Evolutionary conservation across 2,888 invertebrate species (phyloP).

Genomic region (Myopa testacea): DNA sequence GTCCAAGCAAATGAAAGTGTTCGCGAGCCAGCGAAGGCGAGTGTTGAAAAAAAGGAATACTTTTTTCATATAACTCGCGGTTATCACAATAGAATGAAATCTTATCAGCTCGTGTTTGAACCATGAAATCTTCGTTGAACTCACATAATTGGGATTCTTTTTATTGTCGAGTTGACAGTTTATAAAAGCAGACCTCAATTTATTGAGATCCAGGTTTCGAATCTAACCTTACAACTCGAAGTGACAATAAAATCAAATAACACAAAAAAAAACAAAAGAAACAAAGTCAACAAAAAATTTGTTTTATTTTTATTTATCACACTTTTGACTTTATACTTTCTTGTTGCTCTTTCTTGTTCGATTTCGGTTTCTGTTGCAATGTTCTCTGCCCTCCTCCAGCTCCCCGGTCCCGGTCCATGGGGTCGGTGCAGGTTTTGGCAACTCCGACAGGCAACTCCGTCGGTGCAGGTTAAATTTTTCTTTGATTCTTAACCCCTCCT

Average conservation of each 20-base stretch:
- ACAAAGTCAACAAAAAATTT: constrained; percentile 4
- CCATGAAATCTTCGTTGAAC: constrained; percentile 16
- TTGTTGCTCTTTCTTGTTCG: not conserved
- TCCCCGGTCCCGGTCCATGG: too few relatives aligned
- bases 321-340: not conserved
- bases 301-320: not conserved
- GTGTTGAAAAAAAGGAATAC: not conserved
- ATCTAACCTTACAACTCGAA: too few relatives aligned
- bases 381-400: too few relatives aligned
- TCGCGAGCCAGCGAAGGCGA: not conserved
- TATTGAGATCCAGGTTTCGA: too few relatives aligned
- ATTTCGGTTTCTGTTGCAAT: too few relatives aligned
- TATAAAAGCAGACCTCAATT: not conserved
- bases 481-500: too few relatives aligned
- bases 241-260: too few relatives aligned
- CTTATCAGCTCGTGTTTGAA: constrained; percentile 12
- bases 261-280: not conserved
- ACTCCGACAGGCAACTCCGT: too few relatives aligned
- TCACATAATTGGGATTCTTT: constrained; percentile 1
- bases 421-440: too few relatives aligned
- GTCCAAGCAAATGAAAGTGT: constrained; percentile 18
- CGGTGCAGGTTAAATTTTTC: too few relatives aligned
- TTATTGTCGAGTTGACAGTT: not conserved
- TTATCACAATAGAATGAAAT: not conserved
- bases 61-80: not conserved